phyloP scores from a whole-genome alignment of 1,140 invertebrate species.

The Habropoda laboriosa region DNA sequence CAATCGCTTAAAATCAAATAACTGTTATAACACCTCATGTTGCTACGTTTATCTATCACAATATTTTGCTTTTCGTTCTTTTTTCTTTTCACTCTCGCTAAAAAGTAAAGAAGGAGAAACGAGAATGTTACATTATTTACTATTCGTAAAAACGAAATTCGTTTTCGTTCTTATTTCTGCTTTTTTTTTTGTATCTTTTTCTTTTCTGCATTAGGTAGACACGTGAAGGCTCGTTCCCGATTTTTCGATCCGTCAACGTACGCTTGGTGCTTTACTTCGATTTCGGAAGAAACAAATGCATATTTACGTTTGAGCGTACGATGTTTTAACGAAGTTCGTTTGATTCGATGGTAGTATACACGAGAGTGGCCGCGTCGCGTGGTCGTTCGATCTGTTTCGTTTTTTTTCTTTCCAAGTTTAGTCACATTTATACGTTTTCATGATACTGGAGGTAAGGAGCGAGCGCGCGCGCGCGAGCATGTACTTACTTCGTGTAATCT shows the following conservation, averaged over 20 bases:
- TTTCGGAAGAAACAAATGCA: slow-evolving; percentile 2
- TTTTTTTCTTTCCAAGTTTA: no score
- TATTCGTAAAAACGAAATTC: no score
- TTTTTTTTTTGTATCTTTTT: background rate
- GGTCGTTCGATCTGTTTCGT: background rate
- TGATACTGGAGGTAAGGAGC: no score
- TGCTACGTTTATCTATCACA: slow-evolving; percentile 58
- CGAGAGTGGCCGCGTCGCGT: background rate
- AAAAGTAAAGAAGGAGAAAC: background rate
- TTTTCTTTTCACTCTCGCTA: background rate
- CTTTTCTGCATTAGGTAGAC: background rate
- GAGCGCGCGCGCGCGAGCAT: no score
- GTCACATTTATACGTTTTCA: background rate
- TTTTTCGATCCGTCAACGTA: background rate
- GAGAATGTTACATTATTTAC: no score
- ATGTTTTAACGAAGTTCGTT: background rate
- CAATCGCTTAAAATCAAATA: slow-evolving; percentile 45
- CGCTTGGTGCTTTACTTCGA: background rate
- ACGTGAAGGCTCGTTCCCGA: background rate
- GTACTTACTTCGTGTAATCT: no score
- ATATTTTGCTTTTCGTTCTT: slow-evolving; percentile 13
- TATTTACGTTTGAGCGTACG: background rate
- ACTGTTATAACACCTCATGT: slow-evolving; percentile 29
- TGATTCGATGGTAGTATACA: background rate
- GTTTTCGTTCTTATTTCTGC: no score